Base-by-base conservation (phyloP, 1,140 invertebrate genomes). In the Drosophila seguyi region DNA sequence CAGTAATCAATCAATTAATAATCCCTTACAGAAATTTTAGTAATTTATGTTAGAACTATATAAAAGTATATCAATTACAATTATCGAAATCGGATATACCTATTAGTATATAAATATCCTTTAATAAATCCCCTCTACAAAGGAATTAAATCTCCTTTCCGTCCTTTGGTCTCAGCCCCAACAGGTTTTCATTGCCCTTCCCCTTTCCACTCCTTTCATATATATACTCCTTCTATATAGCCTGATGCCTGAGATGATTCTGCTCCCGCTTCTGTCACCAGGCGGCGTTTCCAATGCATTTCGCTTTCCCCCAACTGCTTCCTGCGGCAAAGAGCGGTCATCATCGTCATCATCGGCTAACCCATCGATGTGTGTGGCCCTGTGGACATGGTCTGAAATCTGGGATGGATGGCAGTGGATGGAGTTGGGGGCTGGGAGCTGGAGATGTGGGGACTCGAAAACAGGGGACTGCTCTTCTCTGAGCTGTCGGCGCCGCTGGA, bases 321-420 rank as follows among this genome's bases (percentile, higher is more conserved):
- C 13, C 16, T 34, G 41, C 4, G 44, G 44, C 69, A 42, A 42
- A 59, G 67, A 72, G 44, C 53, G 69, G 66, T 72, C 52, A 58
- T 72, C 68, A 66, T 60, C 62, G 34, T 80, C 81, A 58, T 80
- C 81, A 74, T 78, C 81, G 62, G 67, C 81, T 60, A 47, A 67
- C 56, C 73, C 75, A 60, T 63, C 80, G 68, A 71, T 67, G 82
- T 86, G 82, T 86, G 82, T 86, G 82, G 82, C 75, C 79, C 42
- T 45, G 44, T 53, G 63, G 52, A 57, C 44, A 45, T 38, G 39
- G 44, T 20, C 53, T 58, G 42, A 16, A 39, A 63, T 57, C 66
- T 67, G 67, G 56, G 36, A 65, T 71, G 66, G 58, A 52, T 36
- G 31, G 57, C 25, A 16, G 25, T 6, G 25, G 39, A 18, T 41